Conservation (phyloP, 2,113 vertebrate genomes). For the Pipa parva region DNA sequence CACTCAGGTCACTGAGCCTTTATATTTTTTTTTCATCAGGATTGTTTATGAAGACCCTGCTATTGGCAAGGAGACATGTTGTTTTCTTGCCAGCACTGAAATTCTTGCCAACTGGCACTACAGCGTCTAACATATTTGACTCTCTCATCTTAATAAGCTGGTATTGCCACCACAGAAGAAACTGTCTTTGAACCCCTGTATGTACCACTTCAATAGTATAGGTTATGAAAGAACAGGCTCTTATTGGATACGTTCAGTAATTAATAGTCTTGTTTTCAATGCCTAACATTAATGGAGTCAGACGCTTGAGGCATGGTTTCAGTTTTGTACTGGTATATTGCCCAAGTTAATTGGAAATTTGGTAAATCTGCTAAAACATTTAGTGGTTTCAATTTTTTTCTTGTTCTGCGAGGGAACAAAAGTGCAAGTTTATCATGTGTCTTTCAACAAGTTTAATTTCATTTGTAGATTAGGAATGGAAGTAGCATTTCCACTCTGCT, state of each 20-base stretch:
- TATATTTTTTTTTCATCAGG: constrained; percentile 48
- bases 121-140: constrained; percentile 65
- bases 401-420: constrained; percentile 63
- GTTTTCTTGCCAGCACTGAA: constrained; percentile 54
- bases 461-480: constrained; percentile 75
- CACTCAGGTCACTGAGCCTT: constrained; percentile 55
- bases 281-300: background rate
- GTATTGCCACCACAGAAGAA: constrained; percentile 32
- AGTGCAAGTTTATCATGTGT: constrained; percentile 66
- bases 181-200: constrained; percentile 16
- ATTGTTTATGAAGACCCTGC: constrained; percentile 56
- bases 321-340: constrained; percentile 51
- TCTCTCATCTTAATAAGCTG: constrained; percentile 45
- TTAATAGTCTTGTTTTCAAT: constrained; percentile 3
- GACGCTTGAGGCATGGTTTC: background rate
- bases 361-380: constrained; percentile 80
- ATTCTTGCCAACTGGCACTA: constrained; percentile 65
- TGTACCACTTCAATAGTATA: background rate
- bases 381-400: constrained; percentile 67
- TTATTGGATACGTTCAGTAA: background rate
- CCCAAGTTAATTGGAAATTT: constrained; percentile 75
- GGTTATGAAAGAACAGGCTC: background rate
- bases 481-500: constrained; percentile 78
- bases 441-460: constrained; percentile 85
- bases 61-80: constrained; percentile 35